Conservation (phyloP, 1,140 invertebrate genomes). For the Lasaia peninsularis region DNA sequence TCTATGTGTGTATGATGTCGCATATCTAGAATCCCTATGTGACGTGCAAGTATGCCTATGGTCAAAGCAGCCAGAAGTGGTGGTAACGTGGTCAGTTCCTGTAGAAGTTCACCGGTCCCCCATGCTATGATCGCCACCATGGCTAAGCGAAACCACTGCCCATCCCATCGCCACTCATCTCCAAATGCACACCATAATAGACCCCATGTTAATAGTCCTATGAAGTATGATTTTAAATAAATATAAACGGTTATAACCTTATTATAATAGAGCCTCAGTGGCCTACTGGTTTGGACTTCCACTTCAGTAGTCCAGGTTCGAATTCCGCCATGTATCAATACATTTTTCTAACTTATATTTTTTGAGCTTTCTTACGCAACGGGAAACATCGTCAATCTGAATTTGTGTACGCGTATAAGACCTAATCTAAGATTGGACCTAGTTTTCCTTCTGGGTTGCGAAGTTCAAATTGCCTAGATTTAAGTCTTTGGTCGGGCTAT, state of each 20-base stretch:
- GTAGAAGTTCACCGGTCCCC: constrained; percentile 45
- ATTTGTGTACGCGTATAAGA: too few relatives aligned
- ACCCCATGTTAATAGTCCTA: constrained; percentile 53
- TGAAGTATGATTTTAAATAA: neutral
- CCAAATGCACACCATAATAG: constrained; percentile 48
- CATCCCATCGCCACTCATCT: constrained; percentile 47
- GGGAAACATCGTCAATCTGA: too few relatives aligned
- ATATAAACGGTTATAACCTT: neutral
- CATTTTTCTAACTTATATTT: too few relatives aligned
- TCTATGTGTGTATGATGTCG: constrained; percentile 45
- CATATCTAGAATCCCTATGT: constrained; percentile 56
- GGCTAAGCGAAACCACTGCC: constrained; percentile 44
- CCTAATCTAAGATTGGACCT: too few relatives aligned
- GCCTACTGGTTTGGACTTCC: too few relatives aligned
- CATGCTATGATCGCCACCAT: constrained; percentile 46
- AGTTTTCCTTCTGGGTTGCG: too few relatives aligned
- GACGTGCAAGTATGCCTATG: constrained; percentile 52
- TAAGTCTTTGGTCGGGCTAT: too few relatives aligned
- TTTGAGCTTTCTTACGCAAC: too few relatives aligned
- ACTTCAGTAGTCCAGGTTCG: too few relatives aligned
- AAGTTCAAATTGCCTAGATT: too few relatives aligned
- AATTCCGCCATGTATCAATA: too few relatives aligned
- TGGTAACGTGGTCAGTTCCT: constrained; percentile 48
- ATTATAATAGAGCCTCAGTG: neutral
- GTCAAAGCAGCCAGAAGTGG: constrained; percentile 51